Conservation (phyloP, 1,140 invertebrate genomes). For the Radopholus similis region DNA sequence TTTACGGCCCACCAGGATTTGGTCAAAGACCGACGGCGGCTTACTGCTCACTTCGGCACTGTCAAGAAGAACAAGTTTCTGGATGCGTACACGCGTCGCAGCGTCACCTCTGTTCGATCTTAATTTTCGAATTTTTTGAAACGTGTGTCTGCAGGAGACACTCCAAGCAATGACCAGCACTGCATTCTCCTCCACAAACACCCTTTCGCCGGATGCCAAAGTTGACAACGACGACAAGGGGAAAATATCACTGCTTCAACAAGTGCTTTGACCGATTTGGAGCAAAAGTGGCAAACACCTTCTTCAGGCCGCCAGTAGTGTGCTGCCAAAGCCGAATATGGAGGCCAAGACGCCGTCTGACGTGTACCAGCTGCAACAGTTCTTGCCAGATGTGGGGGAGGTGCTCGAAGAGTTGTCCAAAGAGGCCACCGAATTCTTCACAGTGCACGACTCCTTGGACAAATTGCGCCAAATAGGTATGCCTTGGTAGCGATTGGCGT, state of each 20-base stretch:
- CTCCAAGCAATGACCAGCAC: constrained; percentile 10
- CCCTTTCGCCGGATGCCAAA: not conserved
- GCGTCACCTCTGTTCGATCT: not conserved
- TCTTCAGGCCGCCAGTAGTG: constrained; percentile 1
- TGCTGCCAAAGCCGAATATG: constrained; percentile 5
- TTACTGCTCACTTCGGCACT: constrained; percentile 12
- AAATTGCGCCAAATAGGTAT: constrained; percentile 3
- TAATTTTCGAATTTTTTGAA: not conserved
- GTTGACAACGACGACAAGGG: not conserved
- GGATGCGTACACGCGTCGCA: not conserved
- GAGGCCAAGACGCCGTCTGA: not conserved
- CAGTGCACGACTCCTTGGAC: not conserved
- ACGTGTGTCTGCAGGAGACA: not conserved
- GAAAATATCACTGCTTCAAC: constrained; percentile 6
- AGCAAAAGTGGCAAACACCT: not conserved
- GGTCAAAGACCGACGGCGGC: not conserved
- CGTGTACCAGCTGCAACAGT: constrained; percentile 1
- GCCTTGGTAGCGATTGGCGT: no score
- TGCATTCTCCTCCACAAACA: constrained; percentile 9
- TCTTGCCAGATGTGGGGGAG: not conserved
- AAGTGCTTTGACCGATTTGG: not conserved
- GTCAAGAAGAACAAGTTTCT: constrained; percentile 9
- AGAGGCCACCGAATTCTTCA: constrained; percentile 3
- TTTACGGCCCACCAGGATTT: not conserved
- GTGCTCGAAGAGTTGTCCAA: not conserved